Conservation (phyloP, 1,140 invertebrate genomes). For the roundworm (Caenorhabditis elegans) region WBcel235 BX284606.5:483001-483500, state of each 20-base stretch:
- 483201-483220: too few relatives aligned
- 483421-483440: too few relatives aligned
- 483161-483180: conserved; percentile 92
- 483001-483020: conserved; percentile 32
- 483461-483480: too few relatives aligned
- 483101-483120: conserved; percentile 85
- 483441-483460: too few relatives aligned
- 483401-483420: too few relatives aligned
- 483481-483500: too few relatives aligned
- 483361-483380: conserved; percentile 76
- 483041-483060: conserved; percentile 82
- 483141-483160: conserved; percentile 85
- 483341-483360: conserved; percentile 85
- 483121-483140: conserved; percentile 85
- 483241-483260: conserved; percentile 81
- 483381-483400: too few relatives aligned
- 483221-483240: conserved; percentile 87
- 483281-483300: conserved; percentile 86
- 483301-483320: conserved; percentile 84
- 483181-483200: conserved; percentile 62
- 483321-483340: conserved; percentile 90
- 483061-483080: conserved; percentile 75
- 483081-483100: conserved; percentile 84
- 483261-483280: conserved; percentile 83
- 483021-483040: conserved; percentile 78